Conservation (phyloP, 2,888 invertebrate genomes). For the Anodontia alba region DNA sequence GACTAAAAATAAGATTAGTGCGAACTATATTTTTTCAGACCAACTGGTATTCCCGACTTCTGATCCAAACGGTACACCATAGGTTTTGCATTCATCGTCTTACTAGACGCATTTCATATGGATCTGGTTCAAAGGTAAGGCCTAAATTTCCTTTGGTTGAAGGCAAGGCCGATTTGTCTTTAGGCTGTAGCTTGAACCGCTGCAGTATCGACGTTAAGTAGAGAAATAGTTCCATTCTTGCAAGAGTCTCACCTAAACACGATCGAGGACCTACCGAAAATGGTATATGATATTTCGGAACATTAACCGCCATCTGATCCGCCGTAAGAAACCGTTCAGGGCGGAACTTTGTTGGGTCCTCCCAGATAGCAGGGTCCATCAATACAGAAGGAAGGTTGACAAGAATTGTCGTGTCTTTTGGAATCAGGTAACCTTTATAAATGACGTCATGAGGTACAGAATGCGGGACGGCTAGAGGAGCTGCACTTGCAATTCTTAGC, state of each 20-base stretch:
- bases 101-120: not conserved
- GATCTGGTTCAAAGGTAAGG: not conserved
- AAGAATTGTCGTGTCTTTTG: slow-evolving; percentile 67
- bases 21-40: too few relatives aligned
- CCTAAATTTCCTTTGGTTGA: not conserved
- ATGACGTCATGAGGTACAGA: slow-evolving; percentile 63
- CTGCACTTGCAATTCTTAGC: slow-evolving; percentile 68
- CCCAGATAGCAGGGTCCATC: slow-evolving; percentile 49
- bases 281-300: not conserved
- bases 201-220: not conserved
- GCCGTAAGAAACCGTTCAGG: slow-evolving; percentile 60
- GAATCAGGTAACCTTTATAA: slow-evolving; percentile 76
- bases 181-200: not conserved
- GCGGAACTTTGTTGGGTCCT: slow-evolving; percentile 57
- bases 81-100: too few relatives aligned
- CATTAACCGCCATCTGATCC: not conserved
- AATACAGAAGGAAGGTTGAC: slow-evolving; percentile 49
- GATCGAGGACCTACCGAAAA: not conserved
- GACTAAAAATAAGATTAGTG: too few relatives aligned
- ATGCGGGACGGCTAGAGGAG: slow-evolving; percentile 69
- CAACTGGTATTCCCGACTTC: too few relatives aligned
- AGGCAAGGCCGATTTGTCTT: not conserved
- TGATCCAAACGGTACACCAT: too few relatives aligned
- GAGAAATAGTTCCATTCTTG: not conserved
- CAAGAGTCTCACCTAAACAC: not conserved